These are phyloP conservation scores for Drosophila tropicalis DNA, from an alignment of 1,140 invertebrate species.

Conservation along the genomic window DNA sequence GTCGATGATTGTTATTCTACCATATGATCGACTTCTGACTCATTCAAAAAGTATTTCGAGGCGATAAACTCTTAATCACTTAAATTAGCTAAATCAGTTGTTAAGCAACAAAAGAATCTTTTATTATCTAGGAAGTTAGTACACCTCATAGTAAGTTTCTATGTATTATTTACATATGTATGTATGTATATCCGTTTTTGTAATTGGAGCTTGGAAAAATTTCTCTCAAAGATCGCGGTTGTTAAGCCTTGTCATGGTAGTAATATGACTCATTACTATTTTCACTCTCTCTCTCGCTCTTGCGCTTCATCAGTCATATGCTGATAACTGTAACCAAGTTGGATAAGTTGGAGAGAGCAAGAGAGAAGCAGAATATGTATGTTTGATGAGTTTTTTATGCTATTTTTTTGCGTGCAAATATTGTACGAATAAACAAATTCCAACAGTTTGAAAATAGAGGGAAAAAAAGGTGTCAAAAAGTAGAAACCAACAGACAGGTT, in stretches of 20 bases:
- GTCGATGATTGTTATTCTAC: slow-evolving; percentile 29
- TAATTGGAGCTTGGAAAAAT: slow-evolving; percentile 31
- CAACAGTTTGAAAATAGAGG: neutral
- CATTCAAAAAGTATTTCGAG: slow-evolving; percentile 25
- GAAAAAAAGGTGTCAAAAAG: slow-evolving; percentile 43
- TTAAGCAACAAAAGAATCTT: neutral
- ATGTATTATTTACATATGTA: neutral
- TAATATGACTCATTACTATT: slow-evolving; percentile 50
- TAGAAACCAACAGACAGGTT: slow-evolving; percentile 15
- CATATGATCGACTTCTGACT: slow-evolving; percentile 32
- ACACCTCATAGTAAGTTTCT: neutral
- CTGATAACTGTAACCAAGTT: slow-evolving; percentile 59
- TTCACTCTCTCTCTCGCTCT: slow-evolving; percentile 9
- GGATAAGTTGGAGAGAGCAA: slow-evolving; percentile 13
- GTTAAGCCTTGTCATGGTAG: slow-evolving; percentile 20
- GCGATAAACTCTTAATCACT: slow-evolving; percentile 59
- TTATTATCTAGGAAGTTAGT: neutral
- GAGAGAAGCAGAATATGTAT: slow-evolving; percentile 14
- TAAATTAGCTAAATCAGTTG: neutral
- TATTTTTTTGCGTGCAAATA: slow-evolving; percentile 38
- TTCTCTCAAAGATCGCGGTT: slow-evolving; percentile 42
- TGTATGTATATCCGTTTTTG: slow-evolving; percentile 30
- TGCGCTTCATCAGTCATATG: neutral
- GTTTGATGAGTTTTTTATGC: slow-evolving; percentile 27
- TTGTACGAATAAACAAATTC: slow-evolving; percentile 49